phyloP scores from a whole-genome alignment of 2,797 vertebrate species.

The Botia almorhae region DNA sequence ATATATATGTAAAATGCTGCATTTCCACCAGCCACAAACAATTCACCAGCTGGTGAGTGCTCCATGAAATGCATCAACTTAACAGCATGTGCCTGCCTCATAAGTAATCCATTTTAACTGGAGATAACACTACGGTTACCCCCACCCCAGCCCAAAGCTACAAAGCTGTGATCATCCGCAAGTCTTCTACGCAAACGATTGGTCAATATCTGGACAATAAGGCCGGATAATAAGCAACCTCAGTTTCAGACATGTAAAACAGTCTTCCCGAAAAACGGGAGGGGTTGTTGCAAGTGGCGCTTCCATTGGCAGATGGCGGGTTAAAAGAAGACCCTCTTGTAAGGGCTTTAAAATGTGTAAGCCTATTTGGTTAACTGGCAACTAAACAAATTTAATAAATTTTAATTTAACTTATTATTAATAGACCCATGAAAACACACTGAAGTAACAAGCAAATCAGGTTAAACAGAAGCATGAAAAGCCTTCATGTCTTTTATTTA shows the following conservation, averaged over 20 bases:
- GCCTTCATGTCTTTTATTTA: neutral
- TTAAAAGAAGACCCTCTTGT: conserved; percentile 62
- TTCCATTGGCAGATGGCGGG: conserved; percentile 69
- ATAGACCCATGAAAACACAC: neutral
- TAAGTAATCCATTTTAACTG: conserved; percentile 15
- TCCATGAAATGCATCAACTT: neutral
- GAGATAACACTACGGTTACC: neutral
- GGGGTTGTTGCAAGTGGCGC: conserved; percentile 9
- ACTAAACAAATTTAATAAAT: neutral
- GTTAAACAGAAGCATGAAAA: neutral
- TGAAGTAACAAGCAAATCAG: neutral
- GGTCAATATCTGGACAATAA: neutral
- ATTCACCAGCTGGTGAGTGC: neutral
- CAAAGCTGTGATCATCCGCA: neutral
- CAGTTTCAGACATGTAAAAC: conserved; percentile 27
- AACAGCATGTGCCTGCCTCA: neutral
- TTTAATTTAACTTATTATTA: neutral
- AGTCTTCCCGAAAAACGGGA: neutral
- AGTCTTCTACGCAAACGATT: neutral
- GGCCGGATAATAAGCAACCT: conserved; percentile 21
- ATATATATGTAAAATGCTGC: neutral
- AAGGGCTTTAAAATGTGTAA: conserved; percentile 71
- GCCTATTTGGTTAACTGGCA: conserved; percentile 58
- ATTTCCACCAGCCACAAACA: neutral
- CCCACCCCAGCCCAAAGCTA: neutral